Percentiles rank a stretch among this genome's conserved stretches.
These are phyloP conservation scores for Neoscelio sp. DNA, from an alignment of 2,888 invertebrate species.

Conservation along the genomic window DNA sequence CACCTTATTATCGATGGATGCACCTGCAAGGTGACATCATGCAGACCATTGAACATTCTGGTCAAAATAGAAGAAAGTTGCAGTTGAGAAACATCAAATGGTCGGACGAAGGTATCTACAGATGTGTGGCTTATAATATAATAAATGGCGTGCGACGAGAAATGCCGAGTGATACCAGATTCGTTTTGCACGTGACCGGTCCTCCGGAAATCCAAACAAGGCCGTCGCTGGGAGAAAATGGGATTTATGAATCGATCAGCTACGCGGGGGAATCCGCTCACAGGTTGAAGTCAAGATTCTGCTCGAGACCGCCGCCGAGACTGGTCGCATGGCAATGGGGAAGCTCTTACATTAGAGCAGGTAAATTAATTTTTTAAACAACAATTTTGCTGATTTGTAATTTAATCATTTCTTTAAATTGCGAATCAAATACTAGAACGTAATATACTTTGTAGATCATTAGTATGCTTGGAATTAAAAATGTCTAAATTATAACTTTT, in stretches of 20 bases:
- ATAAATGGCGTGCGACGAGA: conserved; percentile 83
- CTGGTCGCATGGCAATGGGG: conserved; percentile 96
- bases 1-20: conserved; percentile 84
- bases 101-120: conserved; percentile 85
- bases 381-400: too few species aligned
- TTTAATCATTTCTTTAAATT: too few species aligned
- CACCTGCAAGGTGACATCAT: conserved; percentile 80
- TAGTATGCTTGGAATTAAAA: too few species aligned
- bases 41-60: conserved; percentile 77
- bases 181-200: conserved; percentile 79
- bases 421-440: too few species aligned
- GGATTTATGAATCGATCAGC: conserved; percentile 78
- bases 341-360: conserved; percentile 80
- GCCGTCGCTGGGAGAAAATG: conserved; percentile 74
- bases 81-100: conserved; percentile 84
- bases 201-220: conserved; percentile 81
- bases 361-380: conserved; percentile 70
- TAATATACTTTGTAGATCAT: too few species aligned
- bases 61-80: conserved; percentile 80
- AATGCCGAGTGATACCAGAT: conserved; percentile 77
- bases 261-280: conserved; percentile 80
- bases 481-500: too few species aligned
- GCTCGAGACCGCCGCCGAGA: conserved; percentile 88
- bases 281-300: conserved; percentile 78
- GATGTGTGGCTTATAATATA: conserved; percentile 84